phyloP scores from a whole-genome alignment of 37 sponge, comb jelly and placozoan genomes.

The Beroe ovata region DNA sequence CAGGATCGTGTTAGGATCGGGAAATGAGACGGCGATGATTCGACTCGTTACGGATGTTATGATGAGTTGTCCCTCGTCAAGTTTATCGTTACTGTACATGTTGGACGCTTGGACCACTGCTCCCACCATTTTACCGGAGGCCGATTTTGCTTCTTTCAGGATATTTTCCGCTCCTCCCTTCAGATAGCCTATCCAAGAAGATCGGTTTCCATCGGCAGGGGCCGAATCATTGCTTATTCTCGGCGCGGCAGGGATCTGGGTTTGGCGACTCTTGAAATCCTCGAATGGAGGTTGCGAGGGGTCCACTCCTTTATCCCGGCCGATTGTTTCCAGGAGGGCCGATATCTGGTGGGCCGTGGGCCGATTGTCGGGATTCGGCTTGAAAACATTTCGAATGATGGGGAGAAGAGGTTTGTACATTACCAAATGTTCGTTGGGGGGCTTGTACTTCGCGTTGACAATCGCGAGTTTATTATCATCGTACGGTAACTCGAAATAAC shows the following conservation, averaged over 20 bases:
- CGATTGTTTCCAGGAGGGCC: conserved; percentile 22
- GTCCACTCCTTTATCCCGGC: conserved; percentile 20
- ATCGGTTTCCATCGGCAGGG: neutral
- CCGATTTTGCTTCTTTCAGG: conserved; percentile 54
- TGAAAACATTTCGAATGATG: conserved; percentile 36
- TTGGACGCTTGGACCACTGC: conserved; percentile 59
- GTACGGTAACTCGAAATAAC: conserved; percentile 56
- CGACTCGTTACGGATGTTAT: conserved; percentile 41
- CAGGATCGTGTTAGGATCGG: conserved; percentile 31
- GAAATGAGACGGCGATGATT: conserved; percentile 33
- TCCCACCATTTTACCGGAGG: conserved; percentile 45
- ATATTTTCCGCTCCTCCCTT: conserved; percentile 60
- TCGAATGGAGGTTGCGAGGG: conserved; percentile 38
- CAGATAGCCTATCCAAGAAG: conserved; percentile 51
- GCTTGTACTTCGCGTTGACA: conserved; percentile 52
- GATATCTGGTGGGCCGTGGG: conserved; percentile 6
- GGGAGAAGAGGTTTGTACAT: conserved; percentile 34
- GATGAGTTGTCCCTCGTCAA: conserved; percentile 48
- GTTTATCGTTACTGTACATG: conserved; percentile 10
- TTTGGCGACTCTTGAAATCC: conserved; percentile 14
- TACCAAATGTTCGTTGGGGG: conserved; percentile 10
- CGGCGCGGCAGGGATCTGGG: neutral
- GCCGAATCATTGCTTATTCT: neutral
- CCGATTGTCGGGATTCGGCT: conserved; percentile 6
- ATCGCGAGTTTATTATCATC: conserved; percentile 65